phyloP scores from a whole-genome alignment of 2,888 invertebrate species.

The Ectemnius continuus region DNA sequence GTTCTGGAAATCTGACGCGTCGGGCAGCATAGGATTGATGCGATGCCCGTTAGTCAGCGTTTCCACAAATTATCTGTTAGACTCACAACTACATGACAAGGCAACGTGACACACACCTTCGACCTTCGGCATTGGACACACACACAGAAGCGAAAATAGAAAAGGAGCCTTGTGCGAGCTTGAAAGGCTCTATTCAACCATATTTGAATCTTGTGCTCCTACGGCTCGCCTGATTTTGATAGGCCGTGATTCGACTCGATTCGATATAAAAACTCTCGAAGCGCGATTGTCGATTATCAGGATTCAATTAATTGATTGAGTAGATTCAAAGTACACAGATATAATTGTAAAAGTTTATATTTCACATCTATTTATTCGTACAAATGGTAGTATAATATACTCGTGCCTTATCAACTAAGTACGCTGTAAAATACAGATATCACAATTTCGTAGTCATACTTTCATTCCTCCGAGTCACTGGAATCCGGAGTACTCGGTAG shows the following conservation, averaged over 20 bases:
- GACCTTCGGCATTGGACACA: slow-evolving; percentile 10
- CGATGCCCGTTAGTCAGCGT: slow-evolving; percentile 35
- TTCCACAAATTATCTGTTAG: slow-evolving; percentile 18
- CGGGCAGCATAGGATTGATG: slow-evolving; percentile 60
- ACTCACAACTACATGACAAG: slow-evolving; percentile 21
- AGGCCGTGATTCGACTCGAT: too few species aligned
- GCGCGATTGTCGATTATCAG: too few species aligned
- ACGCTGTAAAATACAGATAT: slow-evolving; percentile 29
- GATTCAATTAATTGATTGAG: too few species aligned
- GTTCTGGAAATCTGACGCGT: too few species aligned
- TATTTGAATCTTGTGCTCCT: background rate
- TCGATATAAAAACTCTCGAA: too few species aligned
- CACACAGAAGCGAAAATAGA: slow-evolving; percentile 2
- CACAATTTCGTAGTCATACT: slow-evolving; percentile 37
- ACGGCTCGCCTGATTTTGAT: too few species aligned
- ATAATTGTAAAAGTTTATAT: background rate
- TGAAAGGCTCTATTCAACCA: slow-evolving; percentile 24
- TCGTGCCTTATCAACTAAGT: slow-evolving; percentile 16
- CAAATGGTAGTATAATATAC: slow-evolving; percentile 15
- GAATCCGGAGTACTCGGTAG: slow-evolving; percentile 20
- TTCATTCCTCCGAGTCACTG: slow-evolving; percentile 6
- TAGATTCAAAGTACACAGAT: too few species aligned
- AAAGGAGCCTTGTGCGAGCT: background rate
- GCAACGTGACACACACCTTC: slow-evolving; percentile 19
- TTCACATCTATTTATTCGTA: slow-evolving; percentile 20